These are phyloP conservation scores for Chrysopilus asiliformis DNA, from an alignment of 2,888 invertebrate species.

Conservation along the genomic window DNA sequence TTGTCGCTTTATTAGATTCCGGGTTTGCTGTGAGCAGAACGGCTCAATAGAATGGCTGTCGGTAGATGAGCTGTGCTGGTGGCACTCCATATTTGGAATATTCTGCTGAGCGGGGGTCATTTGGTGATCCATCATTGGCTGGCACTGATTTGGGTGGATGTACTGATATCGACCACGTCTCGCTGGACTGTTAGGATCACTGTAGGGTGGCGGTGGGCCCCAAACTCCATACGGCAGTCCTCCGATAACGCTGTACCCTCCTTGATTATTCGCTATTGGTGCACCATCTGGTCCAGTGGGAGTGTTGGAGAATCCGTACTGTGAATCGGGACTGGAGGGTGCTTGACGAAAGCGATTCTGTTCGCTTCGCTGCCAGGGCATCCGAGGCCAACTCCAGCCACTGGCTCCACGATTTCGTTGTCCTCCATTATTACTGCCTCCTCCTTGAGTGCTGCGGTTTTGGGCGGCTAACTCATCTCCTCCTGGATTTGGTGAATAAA, in stretches of 20 bases:
- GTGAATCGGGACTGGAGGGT: conserved; percentile 62
- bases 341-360: conserved; percentile 44
- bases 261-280: conserved; percentile 21
- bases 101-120: conserved; percentile 15
- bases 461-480: conserved; percentile 31
- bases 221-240: conserved; percentile 50
- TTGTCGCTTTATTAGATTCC: conserved; percentile 29
- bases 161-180: conserved; percentile 38
- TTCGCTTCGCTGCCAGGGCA: conserved; percentile 53
- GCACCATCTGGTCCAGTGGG: conserved; percentile 20
- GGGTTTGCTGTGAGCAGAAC: conserved; percentile 18
- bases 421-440: conserved; percentile 1
- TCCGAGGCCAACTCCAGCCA: conserved; percentile 58
- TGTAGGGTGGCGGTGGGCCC: conserved; percentile 84
- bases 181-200: conserved; percentile 61
- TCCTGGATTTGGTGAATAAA: conserved; percentile 75
- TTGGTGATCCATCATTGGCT: conserved; percentile 18
- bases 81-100: conserved; percentile 18
- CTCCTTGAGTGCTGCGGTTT: conserved; percentile 22
- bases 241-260: conserved; percentile 45
- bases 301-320: conserved; percentile 57
- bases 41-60: conserved; percentile 21
- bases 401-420: conserved; percentile 23
- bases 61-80: conserved; percentile 18
- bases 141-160: conserved; percentile 20